Conservation (phyloP, 2,888 invertebrate species). For the Spilarctia lutea region DNA sequence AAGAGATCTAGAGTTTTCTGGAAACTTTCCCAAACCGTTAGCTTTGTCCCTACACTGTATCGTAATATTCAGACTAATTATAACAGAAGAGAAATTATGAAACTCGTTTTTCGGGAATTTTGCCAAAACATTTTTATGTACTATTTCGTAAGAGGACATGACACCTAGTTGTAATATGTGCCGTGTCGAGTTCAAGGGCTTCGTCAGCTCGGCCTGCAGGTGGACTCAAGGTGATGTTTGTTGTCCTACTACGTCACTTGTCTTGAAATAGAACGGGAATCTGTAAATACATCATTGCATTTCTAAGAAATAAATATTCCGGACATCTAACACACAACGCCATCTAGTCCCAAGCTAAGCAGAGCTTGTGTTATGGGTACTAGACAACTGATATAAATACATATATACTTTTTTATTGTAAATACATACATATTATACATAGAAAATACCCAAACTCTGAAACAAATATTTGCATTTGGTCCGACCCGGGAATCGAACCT, state of each 20-base stretch:
- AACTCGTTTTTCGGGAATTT: conserved; percentile 1
- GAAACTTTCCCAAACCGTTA: neutral
- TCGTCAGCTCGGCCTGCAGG: neutral
- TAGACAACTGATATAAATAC: too few relatives aligned
- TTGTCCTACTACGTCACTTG: neutral
- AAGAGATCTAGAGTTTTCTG: neutral
- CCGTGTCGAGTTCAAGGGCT: conserved; percentile 6
- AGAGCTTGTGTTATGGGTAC: too few relatives aligned
- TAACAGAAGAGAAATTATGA: neutral
- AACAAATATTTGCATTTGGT: too few relatives aligned
- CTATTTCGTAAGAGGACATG: conserved; percentile 14
- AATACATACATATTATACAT: too few relatives aligned
- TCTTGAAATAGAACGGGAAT: neutral
- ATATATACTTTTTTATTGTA: too few relatives aligned
- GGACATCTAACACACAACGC: too few relatives aligned
- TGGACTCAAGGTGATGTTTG: conserved; percentile 6
- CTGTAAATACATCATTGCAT: neutral
- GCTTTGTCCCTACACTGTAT: neutral
- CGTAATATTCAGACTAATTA: neutral
- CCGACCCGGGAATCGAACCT: too few relatives aligned
- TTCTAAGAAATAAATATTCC: neutral
- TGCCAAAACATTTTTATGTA: conserved; percentile 7
- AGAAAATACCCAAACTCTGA: too few relatives aligned
- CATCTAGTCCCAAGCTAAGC: too few relatives aligned
- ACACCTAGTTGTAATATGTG: neutral